These are phyloP conservation scores for Trematomus loennbergii DNA, from an alignment of 2,113 vertebrate species.

Conservation along the genomic window DNA sequence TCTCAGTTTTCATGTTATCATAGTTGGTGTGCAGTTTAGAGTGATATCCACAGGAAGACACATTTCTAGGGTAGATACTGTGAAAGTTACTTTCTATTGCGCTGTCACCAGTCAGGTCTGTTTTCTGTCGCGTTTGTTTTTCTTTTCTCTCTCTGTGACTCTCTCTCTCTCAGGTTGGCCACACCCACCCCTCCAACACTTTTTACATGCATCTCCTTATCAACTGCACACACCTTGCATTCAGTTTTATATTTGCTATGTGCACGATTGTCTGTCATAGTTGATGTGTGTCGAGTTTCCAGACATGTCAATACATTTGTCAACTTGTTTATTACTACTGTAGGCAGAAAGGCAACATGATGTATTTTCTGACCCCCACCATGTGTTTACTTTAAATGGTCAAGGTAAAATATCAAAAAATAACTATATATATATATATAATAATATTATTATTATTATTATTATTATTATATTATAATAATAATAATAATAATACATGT, in stretches of 20 bases:
- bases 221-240: slow-evolving; percentile 32
- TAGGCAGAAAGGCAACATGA: too few relatives aligned
- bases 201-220: slow-evolving; percentile 14
- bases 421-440: too few relatives aligned
- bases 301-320: too few relatives aligned
- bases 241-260: neutral
- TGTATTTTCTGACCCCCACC: too few relatives aligned
- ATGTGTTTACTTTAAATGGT: neutral
- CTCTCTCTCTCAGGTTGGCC: slow-evolving; percentile 15
- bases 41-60: neutral
- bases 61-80: neutral
- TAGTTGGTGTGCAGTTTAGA: neutral
- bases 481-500: too few relatives aligned
- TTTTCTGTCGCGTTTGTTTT: slow-evolving; percentile 5
- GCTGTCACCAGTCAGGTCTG: neutral
- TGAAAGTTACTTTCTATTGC: slow-evolving; percentile 19
- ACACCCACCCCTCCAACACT: neutral
- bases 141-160: neutral
- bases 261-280: neutral
- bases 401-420: neutral
- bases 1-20: slow-evolving; percentile 6
- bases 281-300: neutral
- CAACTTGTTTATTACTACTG: too few relatives aligned
- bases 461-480: too few relatives aligned
- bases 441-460: too few relatives aligned